Base-by-base conservation (phyloP, 2,113 vertebrate genomes). In the Chaenocephalus aceratus region DNA sequence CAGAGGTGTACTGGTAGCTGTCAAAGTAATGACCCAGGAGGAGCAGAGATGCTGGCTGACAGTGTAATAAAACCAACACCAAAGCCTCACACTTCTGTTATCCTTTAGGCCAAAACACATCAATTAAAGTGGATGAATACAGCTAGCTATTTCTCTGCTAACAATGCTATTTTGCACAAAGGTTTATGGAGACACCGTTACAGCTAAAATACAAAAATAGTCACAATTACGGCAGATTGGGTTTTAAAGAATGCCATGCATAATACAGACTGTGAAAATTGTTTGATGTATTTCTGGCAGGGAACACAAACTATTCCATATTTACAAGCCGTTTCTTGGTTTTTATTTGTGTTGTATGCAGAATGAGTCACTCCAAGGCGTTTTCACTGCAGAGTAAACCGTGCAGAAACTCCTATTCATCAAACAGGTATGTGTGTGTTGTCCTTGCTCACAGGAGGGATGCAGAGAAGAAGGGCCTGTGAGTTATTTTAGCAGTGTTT, bases 381-480 rank as follows among this genome's bases (percentile, higher is more conserved):
- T 91, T 92, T 89, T 89, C 77, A 45, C 64, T 77, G 82, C 85
- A 91, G 85, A 88, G 72, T 64, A 86, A 91, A 91, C 89, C 14
- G 49, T 61, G 86, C 85, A 91, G 89, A 87, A 94, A 90, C 88
- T 91, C 88, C 84, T 86, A 91, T 91, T 93, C 89, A 91, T 93
- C 90, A 93, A 89, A 90, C 86, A 89, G 89, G 89, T 93, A 86
- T 92, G 88, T 77, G 85, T 82, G 71, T 92, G 89, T 93, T 91
- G 86, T 90, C 89, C 93, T 91, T 93, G 82, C 89, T 70, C 86
- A 84, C 64, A 51, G 72, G 62, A 76, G 51, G 46, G 82, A 88
- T 85, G 74, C 72, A 64, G 58, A 73, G 58, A n/a, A 1, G 48
- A 66, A 54, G 2, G 67, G 18, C 18, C 46, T 0, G 49, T 23